Percentiles rank a stretch among this genome's conserved stretches.
Evolutionary conservation across 2,888 invertebrate genomes (phyloP).

Genomic region (Protula sp.): DNA sequence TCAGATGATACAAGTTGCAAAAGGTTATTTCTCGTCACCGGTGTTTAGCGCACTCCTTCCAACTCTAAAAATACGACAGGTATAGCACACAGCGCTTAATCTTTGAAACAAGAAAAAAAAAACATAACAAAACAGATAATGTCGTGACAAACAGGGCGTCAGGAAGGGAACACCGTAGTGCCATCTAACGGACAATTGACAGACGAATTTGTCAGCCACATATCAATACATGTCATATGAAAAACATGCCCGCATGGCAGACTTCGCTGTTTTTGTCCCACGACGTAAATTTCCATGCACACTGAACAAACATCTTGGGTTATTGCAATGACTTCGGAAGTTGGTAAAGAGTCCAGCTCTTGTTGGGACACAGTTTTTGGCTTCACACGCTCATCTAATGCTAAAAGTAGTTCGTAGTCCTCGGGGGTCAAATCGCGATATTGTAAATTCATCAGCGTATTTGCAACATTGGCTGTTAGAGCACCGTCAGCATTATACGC

Average conservation of each 20-base stretch:
- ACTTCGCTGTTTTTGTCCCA: conserved; percentile 37
- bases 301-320: conserved; percentile 37
- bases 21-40: too few species aligned
- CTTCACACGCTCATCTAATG: conserved; percentile 43
- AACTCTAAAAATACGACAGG: too few species aligned
- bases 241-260: conserved; percentile 48
- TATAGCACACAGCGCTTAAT: too few species aligned
- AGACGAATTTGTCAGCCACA: conserved; percentile 45
- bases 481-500: conserved; percentile 17
- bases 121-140: too few species aligned
- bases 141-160: too few species aligned
- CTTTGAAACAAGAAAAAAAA: too few species aligned
- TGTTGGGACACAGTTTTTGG: conserved; percentile 39
- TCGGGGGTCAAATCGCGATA: conserved; percentile 51
- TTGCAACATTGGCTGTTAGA: conserved; percentile 23
- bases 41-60: too few species aligned
- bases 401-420: conserved; percentile 45
- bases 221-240: conserved; percentile 45
- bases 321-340: conserved; percentile 28
- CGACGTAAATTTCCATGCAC: conserved; percentile 41
- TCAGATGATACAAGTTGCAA: too few species aligned
- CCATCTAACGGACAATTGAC: conserved; percentile 49
- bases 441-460: conserved; percentile 38
- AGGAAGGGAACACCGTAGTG: neutral
- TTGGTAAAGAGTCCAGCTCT: conserved; percentile 29